Evolutionary conservation across 37 sponge, comb jelly and placozoan species (phyloP), one percentile per base, ranked within the genome.

Genomic region (Ephydatia muelleri): DNA sequence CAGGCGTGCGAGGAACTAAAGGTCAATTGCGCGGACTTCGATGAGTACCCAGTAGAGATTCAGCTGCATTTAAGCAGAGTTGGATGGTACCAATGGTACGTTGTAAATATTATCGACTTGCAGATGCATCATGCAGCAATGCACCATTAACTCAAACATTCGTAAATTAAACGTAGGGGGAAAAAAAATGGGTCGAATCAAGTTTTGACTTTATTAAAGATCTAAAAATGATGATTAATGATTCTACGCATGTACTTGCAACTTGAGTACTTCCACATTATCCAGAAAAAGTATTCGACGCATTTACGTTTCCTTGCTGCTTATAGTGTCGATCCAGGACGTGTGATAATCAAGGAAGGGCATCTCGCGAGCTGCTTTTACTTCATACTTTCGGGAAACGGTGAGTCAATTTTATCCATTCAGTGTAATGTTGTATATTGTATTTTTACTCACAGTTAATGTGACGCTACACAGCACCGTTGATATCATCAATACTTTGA

Each of bases 71-170:
- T 89, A 5, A 84, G 90, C 49, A 76, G 47, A 67, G 65, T 84
- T 57, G 85, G 90, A 38, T 89, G 90, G 90, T 84, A 89, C 67
- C 90, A 83, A 49, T 68, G 79, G 89, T 88, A 80, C 1, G 65
- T 14, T 57, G 16, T 57, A 57, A 1, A 14, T 11, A 57, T 57
- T 1, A n/a, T n/a, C n/a, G n/a, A n/a, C n/a, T n/a, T n/a, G n/a
- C n/a, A n/a, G n/a, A n/a, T n/a, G n/a, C n/a, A n/a, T n/a, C n/a
- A n/a, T n/a, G n/a, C n/a, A n/a, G n/a, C n/a, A n/a, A n/a, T n/a
- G n/a, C n/a, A n/a, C n/a, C n/a, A n/a, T n/a, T n/a, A n/a, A n/a
- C n/a, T n/a, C n/a, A n/a, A n/a, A n/a, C n/a, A n/a, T n/a, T n/a
- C n/a, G n/a, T n/a, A n/a, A n/a, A n/a, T n/a, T n/a, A n/a, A n/a